Conservation (phyloP, 2,888 invertebrate species). For the Agriopis aurantiaria region DNA sequence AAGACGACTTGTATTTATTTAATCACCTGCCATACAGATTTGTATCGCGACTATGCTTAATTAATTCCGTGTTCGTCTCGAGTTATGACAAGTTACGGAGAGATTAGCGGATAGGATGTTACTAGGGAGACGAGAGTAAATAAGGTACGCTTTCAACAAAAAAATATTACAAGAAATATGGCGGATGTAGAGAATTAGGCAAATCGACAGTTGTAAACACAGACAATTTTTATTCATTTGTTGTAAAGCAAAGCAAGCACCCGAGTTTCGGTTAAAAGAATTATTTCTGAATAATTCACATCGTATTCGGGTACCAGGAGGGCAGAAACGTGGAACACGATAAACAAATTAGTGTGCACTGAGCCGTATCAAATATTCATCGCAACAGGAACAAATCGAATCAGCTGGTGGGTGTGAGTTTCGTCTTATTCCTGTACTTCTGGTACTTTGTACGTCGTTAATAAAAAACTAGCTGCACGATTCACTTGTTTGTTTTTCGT, state of each 20-base stretch:
- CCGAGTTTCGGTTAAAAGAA: conserved; percentile 23
- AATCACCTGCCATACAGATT: conserved; percentile 81
- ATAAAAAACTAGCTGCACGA: conserved; percentile 65
- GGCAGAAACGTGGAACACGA: conserved; percentile 70
- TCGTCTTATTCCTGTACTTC: conserved; percentile 73
- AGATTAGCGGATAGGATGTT: conserved; percentile 27
- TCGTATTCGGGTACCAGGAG: conserved; percentile 65
- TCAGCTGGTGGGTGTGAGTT: conserved; percentile 74
- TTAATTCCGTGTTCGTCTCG: conserved; percentile 75
- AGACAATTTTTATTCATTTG: too few species aligned
- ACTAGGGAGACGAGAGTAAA: background rate
- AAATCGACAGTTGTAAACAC: background rate
- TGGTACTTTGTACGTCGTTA: conserved; percentile 59
- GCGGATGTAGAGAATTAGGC: background rate
- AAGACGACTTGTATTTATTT: conserved; percentile 77
- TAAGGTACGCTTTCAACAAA: too few species aligned
- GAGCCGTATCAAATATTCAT: conserved; percentile 86
- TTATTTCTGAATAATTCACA: conserved; percentile 63
- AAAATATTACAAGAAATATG: background rate
- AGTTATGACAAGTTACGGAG: conserved; percentile 51
- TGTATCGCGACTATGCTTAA: conserved; percentile 75
- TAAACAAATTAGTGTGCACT: conserved; percentile 86
- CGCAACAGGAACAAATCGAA: conserved; percentile 85
- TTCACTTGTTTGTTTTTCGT: conserved; percentile 51
- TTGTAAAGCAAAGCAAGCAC: conserved; percentile 1